phyloP scores from a whole-genome alignment of 2,888 invertebrate species.

The Drosophila acutilabella region DNA sequence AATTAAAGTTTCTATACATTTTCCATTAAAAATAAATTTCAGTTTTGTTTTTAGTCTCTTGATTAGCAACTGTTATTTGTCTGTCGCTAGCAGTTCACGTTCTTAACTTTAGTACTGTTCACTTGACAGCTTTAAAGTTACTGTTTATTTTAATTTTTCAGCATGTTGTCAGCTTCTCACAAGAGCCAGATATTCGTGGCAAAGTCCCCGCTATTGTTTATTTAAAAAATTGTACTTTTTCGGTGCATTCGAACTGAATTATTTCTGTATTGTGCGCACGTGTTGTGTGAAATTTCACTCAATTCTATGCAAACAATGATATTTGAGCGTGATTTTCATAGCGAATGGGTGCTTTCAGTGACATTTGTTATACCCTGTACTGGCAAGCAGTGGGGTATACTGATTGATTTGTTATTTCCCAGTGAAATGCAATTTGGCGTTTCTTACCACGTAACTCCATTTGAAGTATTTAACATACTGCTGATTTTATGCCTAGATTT shows the following conservation, averaged over 20 bases:
- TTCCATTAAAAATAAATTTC: not conserved
- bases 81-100: not conserved
- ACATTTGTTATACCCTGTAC: slow-evolving; percentile 13
- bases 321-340: slow-evolving; percentile 13
- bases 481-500: not conserved
- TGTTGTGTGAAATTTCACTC: slow-evolving; percentile 21
- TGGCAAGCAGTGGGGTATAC: not conserved
- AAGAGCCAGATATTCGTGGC: not conserved
- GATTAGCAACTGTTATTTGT: not conserved
- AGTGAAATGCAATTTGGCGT: not conserved
- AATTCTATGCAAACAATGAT: slow-evolving; percentile 21
- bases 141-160: slow-evolving; percentile 19
- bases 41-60: slow-evolving; percentile 1
- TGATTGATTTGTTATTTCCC: too few species aligned
- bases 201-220: slow-evolving; percentile 4
- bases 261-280: slow-evolving; percentile 10
- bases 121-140: slow-evolving; percentile 10
- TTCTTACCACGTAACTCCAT: too few species aligned
- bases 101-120: not conserved
- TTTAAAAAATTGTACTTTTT: slow-evolving; percentile 1
- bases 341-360: slow-evolving; percentile 7
- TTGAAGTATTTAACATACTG: too few species aligned
- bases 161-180: slow-evolving; percentile 9
- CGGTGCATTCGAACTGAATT: slow-evolving; percentile 1
- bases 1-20: not conserved